These are phyloP conservation scores for Acinonyx jubatus DNA, from an alignment of 2,113 vertebrate genomes.

Conservation along the genomic window DNA sequence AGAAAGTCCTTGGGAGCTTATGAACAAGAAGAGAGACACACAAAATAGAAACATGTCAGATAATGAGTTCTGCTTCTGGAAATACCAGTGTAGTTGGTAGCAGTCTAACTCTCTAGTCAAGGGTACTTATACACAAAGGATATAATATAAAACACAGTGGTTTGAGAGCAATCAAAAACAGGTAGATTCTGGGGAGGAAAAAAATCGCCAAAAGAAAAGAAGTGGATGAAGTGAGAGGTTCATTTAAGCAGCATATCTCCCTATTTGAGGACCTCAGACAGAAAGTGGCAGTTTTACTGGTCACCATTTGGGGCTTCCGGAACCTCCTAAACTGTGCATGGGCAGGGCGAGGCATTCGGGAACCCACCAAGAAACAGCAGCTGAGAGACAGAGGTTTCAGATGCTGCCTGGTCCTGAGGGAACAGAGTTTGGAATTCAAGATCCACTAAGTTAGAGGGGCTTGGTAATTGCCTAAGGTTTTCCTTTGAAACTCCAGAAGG, in stretches of 20 bases:
- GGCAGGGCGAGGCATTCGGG: not conserved
- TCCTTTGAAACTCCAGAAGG: conserved; percentile 2
- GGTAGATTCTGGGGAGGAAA: not conserved
- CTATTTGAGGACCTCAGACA: not conserved
- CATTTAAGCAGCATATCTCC: no score
- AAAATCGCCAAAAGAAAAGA: not conserved
- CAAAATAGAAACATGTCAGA: not conserved
- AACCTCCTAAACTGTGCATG: not conserved
- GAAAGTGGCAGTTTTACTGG: not conserved
- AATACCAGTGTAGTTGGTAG: not conserved
- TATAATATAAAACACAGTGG: not conserved
- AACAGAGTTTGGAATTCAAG: not conserved
- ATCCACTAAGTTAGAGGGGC: not conserved
- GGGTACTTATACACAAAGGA: not conserved
- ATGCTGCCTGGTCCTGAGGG: not conserved
- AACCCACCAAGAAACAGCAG: not conserved
- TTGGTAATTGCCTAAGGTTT: not conserved
- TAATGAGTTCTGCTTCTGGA: not conserved
- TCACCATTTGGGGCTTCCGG: not conserved
- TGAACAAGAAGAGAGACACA: not conserved
- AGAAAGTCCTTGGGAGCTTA: not conserved
- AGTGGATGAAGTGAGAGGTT: not conserved
- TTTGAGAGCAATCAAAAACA: not conserved
- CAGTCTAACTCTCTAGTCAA: not conserved
- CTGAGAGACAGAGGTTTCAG: not conserved